Evolutionary conservation across 2,113 vertebrate genomes (phyloP), one percentile per base, ranked within the genome.

Genomic region (Synodontis membranacea): DNA sequence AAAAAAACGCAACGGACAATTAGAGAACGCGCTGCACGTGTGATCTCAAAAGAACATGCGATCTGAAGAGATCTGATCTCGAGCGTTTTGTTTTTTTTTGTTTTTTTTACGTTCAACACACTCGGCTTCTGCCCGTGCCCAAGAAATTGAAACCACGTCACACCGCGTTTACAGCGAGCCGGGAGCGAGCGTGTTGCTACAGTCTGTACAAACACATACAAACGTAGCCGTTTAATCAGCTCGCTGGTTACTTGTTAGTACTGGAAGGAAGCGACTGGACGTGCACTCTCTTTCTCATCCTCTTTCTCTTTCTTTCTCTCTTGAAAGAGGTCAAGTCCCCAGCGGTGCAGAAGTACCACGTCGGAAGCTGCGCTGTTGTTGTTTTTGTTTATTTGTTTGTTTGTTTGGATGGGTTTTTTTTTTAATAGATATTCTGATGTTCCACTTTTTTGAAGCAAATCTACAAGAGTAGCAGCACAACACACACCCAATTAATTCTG

Each of bases 181-280:
- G 52, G 86, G 68, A 87, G 88, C 58, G 84, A 89, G 48, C 28
- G 52, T 37, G 64, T 66, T 86, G 90, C 91, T 92, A 92, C 92
- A 92, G 92, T 50, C 44, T 31, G 15, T 3, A 93, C 89, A 90
- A 91, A 87, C 91, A 91, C 85, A 91, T 84, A 92, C 90, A 91
- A 91, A 91, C 23, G 72, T 91, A 94, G 94, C 92, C 92, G 93
- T 93, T 94, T 92, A 84, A 91, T 88, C 85, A 90, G 86, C 50
- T 86, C 92, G 89, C 93, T 91, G 90, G 92, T 87, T 91, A 19
- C 19, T 50, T 56, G 75, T 34, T 80, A n/a, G n/a, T n/a, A 56
- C 23, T 37, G 31, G 34, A 52, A 34, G 76, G 76, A 80, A 80
- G 14, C 23, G 9, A 56, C 50, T 48, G 46, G 5, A 72, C 10